phyloP scores from a whole-genome alignment of 2,113 vertebrate species.

The Mastomys natalensis region DNA sequence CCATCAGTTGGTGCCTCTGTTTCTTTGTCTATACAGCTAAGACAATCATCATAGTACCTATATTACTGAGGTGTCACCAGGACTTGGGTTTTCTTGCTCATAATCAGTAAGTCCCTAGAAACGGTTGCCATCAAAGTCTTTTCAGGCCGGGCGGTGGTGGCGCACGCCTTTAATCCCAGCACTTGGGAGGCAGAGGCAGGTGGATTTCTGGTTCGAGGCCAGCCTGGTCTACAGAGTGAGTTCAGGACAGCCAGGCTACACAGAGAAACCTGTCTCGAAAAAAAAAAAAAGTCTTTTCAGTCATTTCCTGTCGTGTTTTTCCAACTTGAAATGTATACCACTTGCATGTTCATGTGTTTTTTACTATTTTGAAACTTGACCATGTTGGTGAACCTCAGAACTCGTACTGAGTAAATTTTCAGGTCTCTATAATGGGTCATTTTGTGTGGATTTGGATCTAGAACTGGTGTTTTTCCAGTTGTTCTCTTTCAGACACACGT shows the following conservation, averaged over 20 bases:
- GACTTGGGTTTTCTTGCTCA: not conserved
- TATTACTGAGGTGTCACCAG: not conserved
- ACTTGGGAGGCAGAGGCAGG: too few relatives aligned
- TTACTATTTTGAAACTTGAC: slow-evolving; percentile 37
- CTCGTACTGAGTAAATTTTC: slow-evolving; percentile 29
- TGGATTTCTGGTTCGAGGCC: too few relatives aligned
- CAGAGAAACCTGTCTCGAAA: too few relatives aligned
- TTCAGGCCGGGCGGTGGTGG: too few relatives aligned
- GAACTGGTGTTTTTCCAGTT: not conserved
- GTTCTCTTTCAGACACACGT: not conserved
- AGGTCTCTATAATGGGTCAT: not conserved
- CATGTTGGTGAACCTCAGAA: slow-evolving; percentile 21
- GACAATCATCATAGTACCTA: not conserved
- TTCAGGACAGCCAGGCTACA: too few relatives aligned
- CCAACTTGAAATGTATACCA: slow-evolving; percentile 5
- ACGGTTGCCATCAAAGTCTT: not conserved
- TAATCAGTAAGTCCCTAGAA: slow-evolving; percentile 24
- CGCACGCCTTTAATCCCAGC: too few relatives aligned
- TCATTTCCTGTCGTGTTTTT: slow-evolving; percentile 2
- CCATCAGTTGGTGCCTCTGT: slow-evolving; percentile 2
- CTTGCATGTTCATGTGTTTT: slow-evolving; percentile 28
- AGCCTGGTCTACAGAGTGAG: too few relatives aligned
- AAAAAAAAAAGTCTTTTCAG: slow-evolving; percentile 14
- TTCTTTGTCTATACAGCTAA: slow-evolving; percentile 43
- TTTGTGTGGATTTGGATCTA: slow-evolving; percentile 17